Evolutionary conservation across 2,888 invertebrate genomes (phyloP), one percentile per base, ranked within the genome.

Genomic region (Drosophila paramelanica): DNA sequence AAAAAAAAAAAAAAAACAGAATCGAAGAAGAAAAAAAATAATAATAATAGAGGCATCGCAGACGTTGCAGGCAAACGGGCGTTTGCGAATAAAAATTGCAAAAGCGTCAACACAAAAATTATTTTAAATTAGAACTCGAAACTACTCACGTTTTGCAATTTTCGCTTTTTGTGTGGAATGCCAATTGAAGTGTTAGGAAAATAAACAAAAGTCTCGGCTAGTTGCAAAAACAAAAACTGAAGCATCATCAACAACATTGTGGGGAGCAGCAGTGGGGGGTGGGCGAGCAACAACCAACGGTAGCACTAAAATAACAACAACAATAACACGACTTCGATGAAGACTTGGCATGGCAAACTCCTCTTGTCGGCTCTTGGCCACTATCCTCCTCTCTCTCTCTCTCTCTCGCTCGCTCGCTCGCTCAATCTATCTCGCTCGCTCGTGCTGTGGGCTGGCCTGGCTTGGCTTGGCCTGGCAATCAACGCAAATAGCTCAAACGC

Each of bases 81-180:
- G 81, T 79, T 84, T 50, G 75, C 70, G 62, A 65, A 49, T 52
- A 59, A 79, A 67, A 67, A 77, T 84, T 88, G 89, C 89, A 85
- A 85, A 89, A 85, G 88, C 89, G 85, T 85, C 89, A 85, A 85
- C 89, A 85, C 83, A 89, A 86, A 89, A 89, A 86, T 86, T 89
- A 89, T 86, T 86, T 86, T 88, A 86, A 86, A 86, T 89, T 86
- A 86, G 86, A 86, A 89, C 86, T 89, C 80, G 84, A 89, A 89
- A 86, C 88, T 89, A 75, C 86, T 89, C 86, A 86, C 86, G 86
- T 86, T 86, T 86, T 86, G 89, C 86, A 89, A 89, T 89, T 86
- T 86, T 88, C 85, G 89, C 77, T 85, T 88, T 89, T 87, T 88
- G 82, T 88, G 74, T 88, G 89, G 89, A 89, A 85, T 88, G 85